Base-by-base conservation (phyloP, 2,113 vertebrate genomes). In the Uropsilus gracilis region DNA sequence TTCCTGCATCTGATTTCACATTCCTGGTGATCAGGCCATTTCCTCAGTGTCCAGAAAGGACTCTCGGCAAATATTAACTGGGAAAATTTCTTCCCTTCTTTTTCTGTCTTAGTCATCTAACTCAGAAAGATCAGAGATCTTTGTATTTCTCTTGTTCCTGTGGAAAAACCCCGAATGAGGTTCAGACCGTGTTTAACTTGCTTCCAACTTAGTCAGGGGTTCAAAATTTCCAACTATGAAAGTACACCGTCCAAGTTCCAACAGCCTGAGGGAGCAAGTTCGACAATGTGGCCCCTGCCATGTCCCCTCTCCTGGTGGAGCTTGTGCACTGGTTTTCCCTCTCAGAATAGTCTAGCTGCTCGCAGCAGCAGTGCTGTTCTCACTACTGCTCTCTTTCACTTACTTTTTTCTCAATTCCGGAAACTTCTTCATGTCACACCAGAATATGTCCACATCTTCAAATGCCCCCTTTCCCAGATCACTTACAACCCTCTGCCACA, bases 1-100 rank as follows among this genome's bases (percentile, higher is more conserved):
- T 9, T 83, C 55, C 64, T 77, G 37, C 18, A 32, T 53, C 71
- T 34, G 32, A 68, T 24, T 57, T 22, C 20, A 32, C 48, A 73
- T 92, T 94, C 86, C 82, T 71, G 30, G n/a, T n/a, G 39, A 86
- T 48, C 44, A 44, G 72, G 68, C 76, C 20, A 3, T 82, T 97
- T 95, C 91, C 86, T 71, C 2, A 17, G 12, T 4, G 2, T 71
- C 46, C 57, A 57, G 77, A 30, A 92, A 89, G 46, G 39, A 53
- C n/a, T 61, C 66, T 73, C 57, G 24, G 4, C 82, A 87, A 82
- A 85, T 77, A 82, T 50, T 88, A 94, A 85, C 66, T 32, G 53
- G 17, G 20, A 53, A 76, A 59, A 64, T 57, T 3, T 55, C n/a
- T 14, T 8, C 14, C 46, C 57, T 64, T 72, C 53, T 48, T 57